These are phyloP conservation scores for Strigamia maritima DNA, from an alignment of 2,888 invertebrate genomes.

Conservation along the genomic window DNA sequence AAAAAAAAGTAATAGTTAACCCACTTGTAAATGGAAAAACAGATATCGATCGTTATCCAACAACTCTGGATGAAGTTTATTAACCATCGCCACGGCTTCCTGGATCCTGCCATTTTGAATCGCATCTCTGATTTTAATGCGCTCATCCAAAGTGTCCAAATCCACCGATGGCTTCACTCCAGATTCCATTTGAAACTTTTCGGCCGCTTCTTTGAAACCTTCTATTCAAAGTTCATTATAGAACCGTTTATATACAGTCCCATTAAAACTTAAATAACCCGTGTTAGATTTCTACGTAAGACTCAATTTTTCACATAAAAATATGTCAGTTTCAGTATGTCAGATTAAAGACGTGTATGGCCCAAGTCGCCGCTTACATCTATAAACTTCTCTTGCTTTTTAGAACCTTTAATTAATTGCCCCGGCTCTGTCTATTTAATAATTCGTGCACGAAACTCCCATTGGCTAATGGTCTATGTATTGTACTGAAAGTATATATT, in stretches of 20 bases:
- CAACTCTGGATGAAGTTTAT: slow-evolving; percentile 88
- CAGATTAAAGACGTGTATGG: no score
- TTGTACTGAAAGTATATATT: no score
- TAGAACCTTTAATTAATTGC: no score
- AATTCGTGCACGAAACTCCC: no score
- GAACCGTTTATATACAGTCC: no score
- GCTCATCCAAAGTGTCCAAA: slow-evolving; percentile 80
- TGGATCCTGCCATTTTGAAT: slow-evolving; percentile 89
- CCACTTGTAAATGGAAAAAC: slow-evolving; percentile 88
- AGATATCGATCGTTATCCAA: slow-evolving; percentile 92
- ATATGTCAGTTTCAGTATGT: no score
- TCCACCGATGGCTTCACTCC: slow-evolving; percentile 76
- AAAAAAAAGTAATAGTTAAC: not conserved
- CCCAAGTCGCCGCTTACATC: no score
- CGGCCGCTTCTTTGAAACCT: slow-evolving; percentile 81
- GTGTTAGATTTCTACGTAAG: no score
- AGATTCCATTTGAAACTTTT: slow-evolving; percentile 93
- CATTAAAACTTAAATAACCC: not conserved
- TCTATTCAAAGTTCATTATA: slow-evolving; percentile 48
- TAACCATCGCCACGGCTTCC: slow-evolving; percentile 89
- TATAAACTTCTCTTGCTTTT: no score
- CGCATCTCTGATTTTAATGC: slow-evolving; percentile 87
- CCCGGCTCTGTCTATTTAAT: no score
- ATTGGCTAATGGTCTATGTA: no score
- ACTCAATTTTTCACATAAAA: no score